Evolutionary conservation across 2,888 invertebrate species (phyloP).

Genomic region (Clostera curtula): DNA sequence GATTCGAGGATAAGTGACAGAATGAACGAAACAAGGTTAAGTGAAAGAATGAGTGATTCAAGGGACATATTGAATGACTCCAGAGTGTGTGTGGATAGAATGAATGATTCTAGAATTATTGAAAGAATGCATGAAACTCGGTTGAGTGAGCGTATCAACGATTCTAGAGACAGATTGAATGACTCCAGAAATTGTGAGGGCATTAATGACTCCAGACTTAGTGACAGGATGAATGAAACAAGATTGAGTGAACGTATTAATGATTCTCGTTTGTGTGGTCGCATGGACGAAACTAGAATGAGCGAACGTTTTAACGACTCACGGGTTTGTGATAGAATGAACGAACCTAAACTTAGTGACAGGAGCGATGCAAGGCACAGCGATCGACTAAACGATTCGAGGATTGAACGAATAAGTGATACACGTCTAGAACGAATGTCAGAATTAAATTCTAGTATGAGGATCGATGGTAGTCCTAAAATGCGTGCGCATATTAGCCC

Average conservation of each 20-base stretch:
- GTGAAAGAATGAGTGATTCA: slow-evolving; percentile 22
- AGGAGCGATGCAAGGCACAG: slow-evolving; percentile 17
- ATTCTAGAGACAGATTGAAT: slow-evolving; percentile 24
- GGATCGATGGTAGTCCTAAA: slow-evolving; percentile 57
- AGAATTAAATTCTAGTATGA: slow-evolving; percentile 53
- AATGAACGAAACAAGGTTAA: slow-evolving; percentile 9
- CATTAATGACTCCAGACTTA: slow-evolving; percentile 24
- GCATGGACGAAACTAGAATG: slow-evolving; percentile 31
- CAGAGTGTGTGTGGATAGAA: slow-evolving; percentile 12
- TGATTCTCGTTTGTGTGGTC: slow-evolving; percentile 31
- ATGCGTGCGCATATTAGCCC: slow-evolving; percentile 50
- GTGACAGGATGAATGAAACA: slow-evolving; percentile 17
- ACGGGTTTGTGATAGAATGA: slow-evolving; percentile 33
- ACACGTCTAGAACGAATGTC: slow-evolving; percentile 39
- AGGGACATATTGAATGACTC: no score
- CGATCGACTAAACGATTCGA: slow-evolving; percentile 24
- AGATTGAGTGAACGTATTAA: slow-evolving; percentile 15
- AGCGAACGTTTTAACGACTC: slow-evolving; percentile 30
- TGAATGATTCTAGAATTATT: slow-evolving; percentile 22
- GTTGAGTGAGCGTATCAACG: slow-evolving; percentile 21
- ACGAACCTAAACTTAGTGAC: slow-evolving; percentile 35
- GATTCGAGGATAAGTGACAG: slow-evolving; percentile 11
- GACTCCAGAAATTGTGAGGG: slow-evolving; percentile 17
- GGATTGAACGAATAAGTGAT: slow-evolving; percentile 27
- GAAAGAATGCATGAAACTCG: slow-evolving; percentile 21